Evolutionary conservation across 2,888 invertebrate species (phyloP), one percentile per base, ranked within the genome.

Genomic region (Scrobipalpa costella): DNA sequence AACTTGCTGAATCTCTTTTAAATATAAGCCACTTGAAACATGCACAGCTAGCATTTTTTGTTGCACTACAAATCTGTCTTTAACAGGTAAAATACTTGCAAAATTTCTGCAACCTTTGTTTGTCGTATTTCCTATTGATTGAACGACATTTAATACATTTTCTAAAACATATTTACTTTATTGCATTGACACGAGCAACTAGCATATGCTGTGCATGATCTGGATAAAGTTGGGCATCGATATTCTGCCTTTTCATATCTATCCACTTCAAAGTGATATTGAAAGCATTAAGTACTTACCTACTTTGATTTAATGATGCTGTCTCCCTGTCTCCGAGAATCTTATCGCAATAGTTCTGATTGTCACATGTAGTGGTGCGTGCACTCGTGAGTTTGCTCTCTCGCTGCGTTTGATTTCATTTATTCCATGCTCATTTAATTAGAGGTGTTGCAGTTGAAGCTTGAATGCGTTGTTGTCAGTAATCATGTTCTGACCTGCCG

Each of bases 401-500:
- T 40, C 40, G 13, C 13, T 44, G 44, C n/a, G 44, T 5, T 44
- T 7, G 9, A 44, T 15, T 15, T 15, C 7, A 44, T 44, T 44
- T 44, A 15, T 15, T 44, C 15, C 15, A 15, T 15, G 2, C 15
- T 44, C 15, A 44, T 44, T 44, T 44, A 44, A 44, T 52, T 27
- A 21, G 21, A 19, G 13, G 21, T 27, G 19, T n/a, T 52, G 50
- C 27, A 52, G 11, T 52, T 50, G 50, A 13, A 52, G 21, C 3
- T 5, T 21, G 50, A 21, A 19, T 13, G 50, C 21, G 21, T 21
- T 21, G 50, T 52, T 52, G 21, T 52, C 50, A 21, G 50, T 52
- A 52, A 52, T 34, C 34, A 55, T 55, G 8, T 36, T 57, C 36
- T 59, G 59, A 59, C 59, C 59, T 44, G 44, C 59, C 44, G 59